Evolutionary conservation across 2,888 invertebrate species (phyloP), one percentile per base, ranked within the genome.

Genomic region (Eupeodes luniger): DNA sequence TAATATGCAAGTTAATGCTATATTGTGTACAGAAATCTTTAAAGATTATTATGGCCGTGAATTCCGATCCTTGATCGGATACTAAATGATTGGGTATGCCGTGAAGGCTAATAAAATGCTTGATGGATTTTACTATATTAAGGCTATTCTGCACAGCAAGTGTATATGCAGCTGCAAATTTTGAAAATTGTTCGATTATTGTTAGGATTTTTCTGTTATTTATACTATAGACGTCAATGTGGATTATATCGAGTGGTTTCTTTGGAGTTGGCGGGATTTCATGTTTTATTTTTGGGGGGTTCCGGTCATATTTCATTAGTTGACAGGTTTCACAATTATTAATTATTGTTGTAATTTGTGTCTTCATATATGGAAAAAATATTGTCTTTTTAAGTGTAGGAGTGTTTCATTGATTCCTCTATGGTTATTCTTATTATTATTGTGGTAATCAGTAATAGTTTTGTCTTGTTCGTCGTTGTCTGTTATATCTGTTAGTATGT

Each of bases 361-460:
- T 40, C 5, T 67, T 67, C 51, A 67, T 67, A 5, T 19, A 40
- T 9, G 51, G 47, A 27, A 67, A 27, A 40, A 49, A 27, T 49
- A 67, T 49, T 67, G n/a, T 44, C 51, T 16, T 67, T 67, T 76
- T 44, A 77, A 44, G 19, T 77, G 66, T 12, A 57, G 19, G 5
- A 57, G 44, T 2, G 66, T 77, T 57, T 77, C 76, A 11, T 77
- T 66, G 6, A 88, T 84, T 12, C 84, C 81, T 34, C 84, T 69
- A 57, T 88, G 84, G 47, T 19, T 19, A 19, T n/a, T n/a, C n/a
- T 84, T 83, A 16, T 53, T 66, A 14, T 81, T 81, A n/a, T 61
- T 69, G 40, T 84, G 88, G 51, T 88, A 81, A 47, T 88, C 67
- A 19, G 19, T 77, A 4, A 88, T 84, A 11, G 84, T 16, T 51